These are phyloP conservation scores for Limnephilus lunatus DNA, from an alignment of 2,888 invertebrate species.

Conservation along the genomic window DNA sequence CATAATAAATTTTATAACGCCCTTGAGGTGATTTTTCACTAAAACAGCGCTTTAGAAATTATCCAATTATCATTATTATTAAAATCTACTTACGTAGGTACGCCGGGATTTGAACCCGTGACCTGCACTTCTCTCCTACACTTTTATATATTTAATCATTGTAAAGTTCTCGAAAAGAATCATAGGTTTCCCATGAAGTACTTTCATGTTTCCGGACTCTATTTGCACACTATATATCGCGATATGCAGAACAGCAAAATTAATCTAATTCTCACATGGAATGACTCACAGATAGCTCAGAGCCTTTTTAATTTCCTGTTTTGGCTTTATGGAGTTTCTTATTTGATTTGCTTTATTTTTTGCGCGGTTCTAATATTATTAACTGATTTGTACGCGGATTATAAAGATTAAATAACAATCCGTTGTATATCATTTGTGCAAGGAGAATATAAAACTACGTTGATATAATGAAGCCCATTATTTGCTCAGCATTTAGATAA, in stretches of 20 bases:
- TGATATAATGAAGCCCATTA: background rate
- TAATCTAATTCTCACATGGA: background rate
- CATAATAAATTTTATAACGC: too few relatives aligned
- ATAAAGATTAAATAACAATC: background rate
- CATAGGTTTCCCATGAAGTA: background rate
- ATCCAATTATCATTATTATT: too few relatives aligned
- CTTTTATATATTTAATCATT: background rate
- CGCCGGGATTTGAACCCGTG: too few relatives aligned
- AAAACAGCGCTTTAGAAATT: too few relatives aligned
- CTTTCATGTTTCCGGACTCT: background rate
- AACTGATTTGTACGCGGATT: background rate
- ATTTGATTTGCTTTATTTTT: constrained; percentile 2
- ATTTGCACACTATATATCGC: too few relatives aligned
- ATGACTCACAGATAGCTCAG: background rate
- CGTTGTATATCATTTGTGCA: background rate
- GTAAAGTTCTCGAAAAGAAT: background rate
- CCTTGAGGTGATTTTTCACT: too few relatives aligned
- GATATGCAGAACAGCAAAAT: background rate
- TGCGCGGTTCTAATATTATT: background rate
- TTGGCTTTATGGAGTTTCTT: background rate
- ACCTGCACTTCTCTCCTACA: background rate
- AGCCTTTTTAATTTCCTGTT: background rate
- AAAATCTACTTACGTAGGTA: too few relatives aligned
- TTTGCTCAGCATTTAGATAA: background rate
- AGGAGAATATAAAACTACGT: background rate